Evolutionary conservation across 1,140 invertebrate species (phyloP), one percentile per base, ranked within the genome.

Genomic region (Sminthurides bifidus): DNA sequence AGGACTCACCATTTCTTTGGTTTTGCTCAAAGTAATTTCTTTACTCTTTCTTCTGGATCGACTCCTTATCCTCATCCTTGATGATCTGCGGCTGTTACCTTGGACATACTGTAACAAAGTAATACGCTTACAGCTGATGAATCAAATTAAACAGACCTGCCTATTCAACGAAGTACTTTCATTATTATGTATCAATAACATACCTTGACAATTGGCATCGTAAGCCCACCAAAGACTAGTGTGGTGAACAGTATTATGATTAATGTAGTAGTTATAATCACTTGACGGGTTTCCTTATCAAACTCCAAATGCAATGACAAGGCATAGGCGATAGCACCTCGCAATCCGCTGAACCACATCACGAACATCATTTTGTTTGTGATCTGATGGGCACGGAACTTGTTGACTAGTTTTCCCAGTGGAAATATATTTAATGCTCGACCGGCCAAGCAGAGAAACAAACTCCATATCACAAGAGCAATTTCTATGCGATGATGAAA

Each of bases 361-460:
- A 98, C 95, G 67, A 97, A 95, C 81, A 95, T 94, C 87, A 95
- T 97, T 73, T 92, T 93, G 67, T 84, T 85, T 0, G 92, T 96
- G 44, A 98, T 98, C 72, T 93, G 92, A 73, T 98, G 93, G 69
- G 95, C 90, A 27, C 93, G 79, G 72, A 97, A 98, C 70, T 85
- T 85, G 71, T 99, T 99, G 6, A 93, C 85, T 8, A 98, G 73
- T 64, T 87, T 79, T 2, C 91, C 87, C 14, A 99, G 72, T 17
- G 95, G 95, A 69, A 95, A 98, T 56, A 98, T 98, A 68, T 98
- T 98, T 41, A 87, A 82, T 12, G 94, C 94, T 68, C 95, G 79
- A 23, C 93, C 93, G 53, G 96, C 75, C 14, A 98, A 72, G 68
- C 91, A 93, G 21, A 98, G 72, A 26, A 92, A 82, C 53, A 98